A percentile compares a stretch with the other conserved stretches of the same genome.
phyloP scores from a whole-genome alignment of 1,140 invertebrate species.

The Pseudomyrmex flavicornis region DNA sequence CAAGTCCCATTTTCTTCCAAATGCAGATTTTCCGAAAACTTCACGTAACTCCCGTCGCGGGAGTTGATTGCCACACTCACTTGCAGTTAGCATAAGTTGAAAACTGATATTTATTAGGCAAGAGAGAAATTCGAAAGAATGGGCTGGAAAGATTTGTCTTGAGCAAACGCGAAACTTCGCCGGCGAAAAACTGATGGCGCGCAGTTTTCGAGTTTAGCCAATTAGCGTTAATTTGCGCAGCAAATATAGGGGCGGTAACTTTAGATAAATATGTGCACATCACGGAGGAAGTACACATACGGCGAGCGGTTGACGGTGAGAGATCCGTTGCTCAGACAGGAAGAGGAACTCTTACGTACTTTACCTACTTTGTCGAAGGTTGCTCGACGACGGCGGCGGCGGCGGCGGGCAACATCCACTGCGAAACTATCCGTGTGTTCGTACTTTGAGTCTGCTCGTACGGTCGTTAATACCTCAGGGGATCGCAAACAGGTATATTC shows the following conservation, averaged over 20 bases:
- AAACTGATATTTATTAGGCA: not conserved
- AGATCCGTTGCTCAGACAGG: not conserved
- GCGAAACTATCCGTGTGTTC: conserved; percentile 16
- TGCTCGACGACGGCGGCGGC: not conserved
- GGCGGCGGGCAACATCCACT: conserved; percentile 23
- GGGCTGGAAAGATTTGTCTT: not conserved
- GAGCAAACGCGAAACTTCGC: too few relatives aligned
- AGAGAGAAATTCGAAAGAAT: not conserved
- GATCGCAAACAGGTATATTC: conserved; percentile 64
- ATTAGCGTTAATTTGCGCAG: not conserved
- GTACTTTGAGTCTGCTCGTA: conserved; percentile 60
- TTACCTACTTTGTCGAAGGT: conserved; percentile 37
- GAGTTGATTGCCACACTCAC: too few relatives aligned
- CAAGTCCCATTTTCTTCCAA: conserved; percentile 27
- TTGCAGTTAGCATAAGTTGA: conserved; percentile 1
- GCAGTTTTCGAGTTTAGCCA: not conserved
- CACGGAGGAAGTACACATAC: not conserved
- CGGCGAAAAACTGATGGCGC: too few relatives aligned
- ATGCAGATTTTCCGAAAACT: not conserved
- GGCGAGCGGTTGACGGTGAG: not conserved
- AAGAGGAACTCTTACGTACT: conserved; percentile 15
- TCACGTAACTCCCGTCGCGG: conserved; percentile 1
- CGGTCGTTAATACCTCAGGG: conserved; percentile 71
- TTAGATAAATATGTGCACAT: not conserved
- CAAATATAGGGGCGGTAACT: not conserved